Evolutionary conservation across 2,888 invertebrate genomes (phyloP).

Genomic region (Caenorhabditis sulstoni): DNA sequence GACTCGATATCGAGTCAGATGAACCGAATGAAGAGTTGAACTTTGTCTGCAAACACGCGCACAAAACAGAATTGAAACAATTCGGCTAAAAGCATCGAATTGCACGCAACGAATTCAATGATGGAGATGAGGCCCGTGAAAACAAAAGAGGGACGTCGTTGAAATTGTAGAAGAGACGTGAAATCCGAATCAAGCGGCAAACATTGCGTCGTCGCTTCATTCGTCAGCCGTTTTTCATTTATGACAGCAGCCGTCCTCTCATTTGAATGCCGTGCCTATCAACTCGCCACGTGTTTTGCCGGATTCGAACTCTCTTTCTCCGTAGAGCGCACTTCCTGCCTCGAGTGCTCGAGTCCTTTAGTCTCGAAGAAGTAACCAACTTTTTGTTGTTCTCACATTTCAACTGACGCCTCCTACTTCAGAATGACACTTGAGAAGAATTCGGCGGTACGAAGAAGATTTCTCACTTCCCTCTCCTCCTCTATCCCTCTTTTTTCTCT

Average conservation of each 20-base stretch:
- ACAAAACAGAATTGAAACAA: slow-evolving; percentile 10
- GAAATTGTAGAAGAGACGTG: slow-evolving; percentile 57
- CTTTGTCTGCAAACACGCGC: slow-evolving; percentile 19
- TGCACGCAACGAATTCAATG: slow-evolving; percentile 34
- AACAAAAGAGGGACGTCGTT: slow-evolving; percentile 18
- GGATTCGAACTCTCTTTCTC: too few relatives aligned
- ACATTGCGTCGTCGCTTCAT: slow-evolving; percentile 18
- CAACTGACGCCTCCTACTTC: slow-evolving; percentile 14
- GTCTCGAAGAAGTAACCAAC: slow-evolving; percentile 7
- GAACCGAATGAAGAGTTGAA: slow-evolving; percentile 9
- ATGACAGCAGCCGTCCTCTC: slow-evolving; percentile 8
- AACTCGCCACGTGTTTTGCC: background rate
- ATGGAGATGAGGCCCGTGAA: background rate
- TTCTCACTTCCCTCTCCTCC: slow-evolving; percentile 1
- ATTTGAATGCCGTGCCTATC: too few relatives aligned
- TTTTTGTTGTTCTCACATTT: slow-evolving; percentile 35
- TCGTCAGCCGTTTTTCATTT: background rate
- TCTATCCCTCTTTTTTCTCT: slow-evolving; percentile 14
- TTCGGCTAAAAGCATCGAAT: slow-evolving; percentile 25
- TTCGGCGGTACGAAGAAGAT: background rate
- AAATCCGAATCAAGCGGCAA: slow-evolving; percentile 54
- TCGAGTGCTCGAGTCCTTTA: too few relatives aligned
- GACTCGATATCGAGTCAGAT: slow-evolving; percentile 12
- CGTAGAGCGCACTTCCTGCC: background rate
- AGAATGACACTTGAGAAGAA: slow-evolving; percentile 34